Base-by-base conservation (phyloP, 2,888 invertebrate species). In the Acronicta alni region DNA sequence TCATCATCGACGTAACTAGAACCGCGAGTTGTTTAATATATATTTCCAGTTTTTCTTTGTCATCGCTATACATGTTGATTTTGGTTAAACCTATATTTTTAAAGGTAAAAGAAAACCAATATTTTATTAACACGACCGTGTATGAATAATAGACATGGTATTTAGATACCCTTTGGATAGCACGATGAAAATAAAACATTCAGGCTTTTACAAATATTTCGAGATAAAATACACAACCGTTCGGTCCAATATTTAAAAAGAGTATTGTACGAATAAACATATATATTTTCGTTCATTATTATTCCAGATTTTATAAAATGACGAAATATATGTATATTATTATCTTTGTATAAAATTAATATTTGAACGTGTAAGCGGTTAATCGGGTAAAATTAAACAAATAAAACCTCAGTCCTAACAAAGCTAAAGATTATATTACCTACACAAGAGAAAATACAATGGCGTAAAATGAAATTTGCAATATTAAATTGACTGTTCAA, bases 171-270 rank as follows among this genome's bases (percentile, higher is more conserved):
- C 38, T 9, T 52, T 45, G 16, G 23, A 37, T 32, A 42, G 37
- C 10, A 26, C 17, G 12, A 44, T 38, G n/a, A 51, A 55, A 55
- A 46, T 42, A 0, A 38, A 54, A 44, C 26, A 57, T 66, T 15
- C 49, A 47, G 39, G 44, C 18, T 38, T 20, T 51, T 43, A 44
- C 23, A 49, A 62, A 66, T 47, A 18, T 49, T 53, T 35, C 41
- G 18, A 52, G 20, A 44, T 43, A 39, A 58, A 58, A 60, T 51
- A 66, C 38, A 46, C 14, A 46, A 48, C 23, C 42, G n/a, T 48
- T 61, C 12, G 43, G 16, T 53, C 17, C 3, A 53, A 49, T 49
- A 41, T 53, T 59, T 43, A 20, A 37, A 16, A 12, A 16, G n/a
- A n/a, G 2, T 26, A 12, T 26, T 17, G n/a, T n/a, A n/a, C n/a